Evolutionary conservation across 1,140 invertebrate species (phyloP), one percentile per base, ranked within the genome.

Genomic region (Rhopalosiphum maidis): DNA sequence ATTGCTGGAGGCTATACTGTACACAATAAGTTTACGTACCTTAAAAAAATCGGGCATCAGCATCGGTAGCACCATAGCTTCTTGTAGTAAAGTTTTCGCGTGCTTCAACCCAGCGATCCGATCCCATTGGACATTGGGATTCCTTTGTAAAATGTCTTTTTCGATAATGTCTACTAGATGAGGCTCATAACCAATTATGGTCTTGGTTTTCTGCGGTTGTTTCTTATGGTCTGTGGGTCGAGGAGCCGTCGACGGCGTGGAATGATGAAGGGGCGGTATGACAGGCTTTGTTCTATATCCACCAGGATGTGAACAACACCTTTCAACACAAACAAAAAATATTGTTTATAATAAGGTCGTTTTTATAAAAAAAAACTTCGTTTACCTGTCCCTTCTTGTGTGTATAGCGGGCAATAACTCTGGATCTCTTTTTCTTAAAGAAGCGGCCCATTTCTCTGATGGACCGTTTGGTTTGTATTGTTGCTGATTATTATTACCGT

Each of bases 161-260:
- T 97, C 97, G 35, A 97, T 94, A 93, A 96, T 97, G 91, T 98
- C 98, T 0, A 98, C 97, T 30, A 98, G 95, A 95, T 98, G 97
- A 89, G 96, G 95, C 95, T 98, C 97, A 94, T 97, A 97, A 15
- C 97, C 97, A 51, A 93, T 25, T 30, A 96, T 95, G 0, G 97
- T 95, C 94, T 97, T 96, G 95, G 98, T 98, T 37, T 97, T 96
- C 94, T 96, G 96, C 18, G 21, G 8, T 92, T 96, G 96, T 94
- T 97, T 96, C 41, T 95, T 95, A 35, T 95, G 94, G 41, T 88
- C 82, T 23, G 92, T 55, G 2, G 48, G 77, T 82, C 93, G 87
- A 93, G 83, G 91, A 91, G 83, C 91, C 25, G 90, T 92, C 35
- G 94, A 68, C 30, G 93, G 85, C 6, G 60, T 87, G 25, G 90